Conservation (phyloP, 2,888 invertebrate genomes). For the Amphipyra berbera region DNA sequence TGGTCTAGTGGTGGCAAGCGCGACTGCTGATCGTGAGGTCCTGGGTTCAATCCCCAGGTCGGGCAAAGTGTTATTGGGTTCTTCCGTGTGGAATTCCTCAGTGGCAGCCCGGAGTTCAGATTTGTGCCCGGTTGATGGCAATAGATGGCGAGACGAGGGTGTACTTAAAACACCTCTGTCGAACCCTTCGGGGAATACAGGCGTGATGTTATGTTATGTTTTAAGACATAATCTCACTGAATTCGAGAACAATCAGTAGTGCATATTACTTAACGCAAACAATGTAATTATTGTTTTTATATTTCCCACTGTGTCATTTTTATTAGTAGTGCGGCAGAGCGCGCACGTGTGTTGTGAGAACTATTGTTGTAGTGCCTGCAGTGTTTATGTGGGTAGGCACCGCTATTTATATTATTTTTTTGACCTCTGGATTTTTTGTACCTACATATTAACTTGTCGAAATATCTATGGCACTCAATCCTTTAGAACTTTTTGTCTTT, state of each 20-base stretch:
- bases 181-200: too few relatives aligned
- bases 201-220: too few relatives aligned
- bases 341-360: slow-evolving; percentile 33
- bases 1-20: too few relatives aligned
- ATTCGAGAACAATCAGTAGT: slow-evolving; percentile 64
- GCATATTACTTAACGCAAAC: slow-evolving; percentile 58
- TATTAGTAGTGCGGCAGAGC: slow-evolving; percentile 15
- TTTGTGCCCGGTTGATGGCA: too few relatives aligned
- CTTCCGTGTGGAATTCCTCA: too few relatives aligned
- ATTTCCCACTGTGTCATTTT: slow-evolving; percentile 64
- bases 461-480: not conserved
- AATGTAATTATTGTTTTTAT: slow-evolving; percentile 68
- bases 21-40: too few relatives aligned
- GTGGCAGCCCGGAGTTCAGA: too few relatives aligned
- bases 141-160: too few relatives aligned
- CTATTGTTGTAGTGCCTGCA: slow-evolving; percentile 22
- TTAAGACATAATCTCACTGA: slow-evolving; percentile 28
- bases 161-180: too few relatives aligned
- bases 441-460: not conserved
- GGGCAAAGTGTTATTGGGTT: too few relatives aligned
- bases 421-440: slow-evolving; percentile 67
- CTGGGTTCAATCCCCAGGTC: too few relatives aligned
- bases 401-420: slow-evolving; percentile 64
- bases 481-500: not conserved
- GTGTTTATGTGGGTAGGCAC: slow-evolving; percentile 49